These are phyloP conservation scores for Clupea harengus DNA, from an alignment of 2,113 vertebrate genomes.

Conservation along the genomic window DNA sequence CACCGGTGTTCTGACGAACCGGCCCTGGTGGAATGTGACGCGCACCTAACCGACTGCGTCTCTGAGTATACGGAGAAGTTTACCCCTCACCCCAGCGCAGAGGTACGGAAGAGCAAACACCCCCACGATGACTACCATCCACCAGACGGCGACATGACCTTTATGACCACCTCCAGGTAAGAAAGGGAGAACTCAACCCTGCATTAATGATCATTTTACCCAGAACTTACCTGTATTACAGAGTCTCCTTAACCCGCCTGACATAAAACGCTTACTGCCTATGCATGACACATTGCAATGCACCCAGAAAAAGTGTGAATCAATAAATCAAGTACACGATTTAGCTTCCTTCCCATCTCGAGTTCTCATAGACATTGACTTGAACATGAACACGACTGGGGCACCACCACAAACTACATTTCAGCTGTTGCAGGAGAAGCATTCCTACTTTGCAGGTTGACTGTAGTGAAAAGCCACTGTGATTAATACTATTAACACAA, in stretches of 20 bases:
- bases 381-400: no score
- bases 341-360: no score
- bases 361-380: no score
- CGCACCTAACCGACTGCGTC: not conserved
- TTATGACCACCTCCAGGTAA: conserved; percentile 35
- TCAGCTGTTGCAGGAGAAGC: no score
- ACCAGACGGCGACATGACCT: not conserved
- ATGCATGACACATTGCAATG: no score
- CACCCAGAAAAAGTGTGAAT: no score
- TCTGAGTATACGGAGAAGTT: conserved; percentile 56
- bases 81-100: not conserved
- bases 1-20: not conserved
- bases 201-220: not conserved
- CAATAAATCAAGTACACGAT: no score
- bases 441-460: no score
- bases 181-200: not conserved
- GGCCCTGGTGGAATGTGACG: not conserved
- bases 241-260: no score
- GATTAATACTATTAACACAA: not conserved
- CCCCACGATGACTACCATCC: conserved; percentile 23
- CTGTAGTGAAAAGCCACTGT: no score
- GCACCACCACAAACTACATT: not conserved
- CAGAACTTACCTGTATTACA: not conserved
- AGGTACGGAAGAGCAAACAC: not conserved
- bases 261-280: no score